A percentile compares a stretch with the other conserved stretches of the same genome.
Conservation (phyloP, 2,113 vertebrate genomes). For the Choloepus hoffmanni region DNA sequence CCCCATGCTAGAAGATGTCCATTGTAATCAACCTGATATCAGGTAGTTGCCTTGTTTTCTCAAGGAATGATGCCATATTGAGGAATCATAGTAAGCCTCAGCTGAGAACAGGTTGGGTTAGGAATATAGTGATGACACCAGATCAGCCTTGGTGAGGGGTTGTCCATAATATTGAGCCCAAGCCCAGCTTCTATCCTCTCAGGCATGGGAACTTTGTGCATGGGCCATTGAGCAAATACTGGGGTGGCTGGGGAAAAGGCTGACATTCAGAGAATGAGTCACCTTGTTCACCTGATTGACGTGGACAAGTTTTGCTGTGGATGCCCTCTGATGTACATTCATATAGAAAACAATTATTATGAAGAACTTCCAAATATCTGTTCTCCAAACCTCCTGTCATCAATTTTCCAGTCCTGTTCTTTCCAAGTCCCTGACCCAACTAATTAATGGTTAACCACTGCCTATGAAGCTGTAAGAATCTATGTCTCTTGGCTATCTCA, state of each 20-base stretch:
- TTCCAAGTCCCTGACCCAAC: neutral
- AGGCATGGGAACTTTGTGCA: neutral
- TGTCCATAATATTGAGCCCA: neutral
- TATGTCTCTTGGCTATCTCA: neutral
- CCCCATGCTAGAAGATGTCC: neutral
- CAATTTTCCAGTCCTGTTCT: neutral
- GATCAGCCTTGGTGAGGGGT: neutral
- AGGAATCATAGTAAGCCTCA: neutral
- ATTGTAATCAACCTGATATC: neutral
- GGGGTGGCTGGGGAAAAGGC: neutral
- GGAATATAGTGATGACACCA: neutral
- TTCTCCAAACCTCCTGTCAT: neutral
- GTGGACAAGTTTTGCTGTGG: neutral
- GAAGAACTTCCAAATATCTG: neutral
- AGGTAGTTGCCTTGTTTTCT: neutral
- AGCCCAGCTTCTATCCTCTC: neutral
- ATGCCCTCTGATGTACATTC: neutral
- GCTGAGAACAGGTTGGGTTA: neutral
- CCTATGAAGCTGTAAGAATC: neutral
- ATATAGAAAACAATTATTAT: neutral
- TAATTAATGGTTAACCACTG: neutral
- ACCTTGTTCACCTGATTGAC: neutral
- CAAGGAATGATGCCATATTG: neutral
- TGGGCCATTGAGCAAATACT: neutral
- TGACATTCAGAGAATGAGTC: neutral